Percentiles rank a stretch among this genome's conserved stretches.
These are phyloP conservation scores for Prionace glauca DNA, from an alignment of 2,797 vertebrate species.

Conservation along the genomic window DNA sequence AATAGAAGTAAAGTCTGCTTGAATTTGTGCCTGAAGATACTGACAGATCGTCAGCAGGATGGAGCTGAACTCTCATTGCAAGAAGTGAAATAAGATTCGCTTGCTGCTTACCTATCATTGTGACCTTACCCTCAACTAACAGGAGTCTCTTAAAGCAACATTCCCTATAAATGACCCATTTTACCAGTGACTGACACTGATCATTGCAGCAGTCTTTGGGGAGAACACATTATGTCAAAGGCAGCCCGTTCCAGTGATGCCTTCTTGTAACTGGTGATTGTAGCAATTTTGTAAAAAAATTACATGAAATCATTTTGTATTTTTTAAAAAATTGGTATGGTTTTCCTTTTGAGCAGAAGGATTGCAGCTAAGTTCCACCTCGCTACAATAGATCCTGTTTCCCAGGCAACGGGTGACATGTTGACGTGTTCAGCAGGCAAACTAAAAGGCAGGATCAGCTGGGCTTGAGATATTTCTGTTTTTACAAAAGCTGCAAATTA, in stretches of 20 bases:
- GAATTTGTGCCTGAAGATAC: neutral
- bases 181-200: neutral
- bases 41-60: neutral
- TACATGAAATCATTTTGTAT: neutral
- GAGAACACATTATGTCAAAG: neutral
- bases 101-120: neutral
- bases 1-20: no score
- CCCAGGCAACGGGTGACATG: neutral
- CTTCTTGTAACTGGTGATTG: neutral
- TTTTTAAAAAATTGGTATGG: neutral
- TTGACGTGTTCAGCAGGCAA: neutral
- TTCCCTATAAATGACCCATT: neutral
- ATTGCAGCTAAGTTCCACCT: neutral
- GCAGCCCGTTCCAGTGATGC: neutral
- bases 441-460: neutral
- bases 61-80: neutral
- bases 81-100: neutral
- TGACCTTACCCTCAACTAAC: neutral
- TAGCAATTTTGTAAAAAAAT: neutral
- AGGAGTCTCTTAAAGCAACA: neutral
- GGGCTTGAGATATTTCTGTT: neutral
- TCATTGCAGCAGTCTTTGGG: neutral
- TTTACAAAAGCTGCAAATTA: neutral
- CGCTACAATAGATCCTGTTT: neutral
- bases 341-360: neutral